These are phyloP conservation scores for Euzetes globulus DNA, from an alignment of 2,888 invertebrate genomes.

Conservation along the genomic window DNA sequence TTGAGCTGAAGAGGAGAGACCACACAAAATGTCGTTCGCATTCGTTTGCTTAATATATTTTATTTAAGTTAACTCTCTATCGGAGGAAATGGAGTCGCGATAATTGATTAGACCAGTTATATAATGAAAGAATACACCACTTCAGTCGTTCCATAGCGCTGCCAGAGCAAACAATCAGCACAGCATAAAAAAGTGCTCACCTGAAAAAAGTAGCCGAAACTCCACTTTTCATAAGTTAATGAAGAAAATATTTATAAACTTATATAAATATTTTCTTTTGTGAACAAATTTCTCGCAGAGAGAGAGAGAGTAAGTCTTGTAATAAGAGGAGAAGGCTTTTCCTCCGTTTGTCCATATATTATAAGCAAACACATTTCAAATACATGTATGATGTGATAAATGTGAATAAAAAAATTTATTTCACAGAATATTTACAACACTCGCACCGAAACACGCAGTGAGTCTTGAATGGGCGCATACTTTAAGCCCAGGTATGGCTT, in stretches of 20 bases:
- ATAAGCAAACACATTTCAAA: background rate
- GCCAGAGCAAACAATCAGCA: background rate
- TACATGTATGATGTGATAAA: background rate
- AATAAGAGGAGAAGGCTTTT: background rate
- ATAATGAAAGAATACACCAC: background rate
- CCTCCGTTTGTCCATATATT: background rate
- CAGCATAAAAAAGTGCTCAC: background rate
- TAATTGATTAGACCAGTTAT: conserved; percentile 11
- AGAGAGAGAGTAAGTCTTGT: background rate
- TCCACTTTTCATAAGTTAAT: background rate
- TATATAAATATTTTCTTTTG: background rate
- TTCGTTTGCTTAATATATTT: background rate
- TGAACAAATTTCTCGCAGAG: background rate
- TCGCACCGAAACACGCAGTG: conserved; percentile 9
- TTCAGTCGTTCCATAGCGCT: background rate
- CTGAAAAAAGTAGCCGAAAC: conserved; percentile 20
- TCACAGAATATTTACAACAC: conserved; percentile 11
- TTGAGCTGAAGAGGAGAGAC: background rate
- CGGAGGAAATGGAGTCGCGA: conserved; percentile 1
- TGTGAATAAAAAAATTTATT: conserved; percentile 1
- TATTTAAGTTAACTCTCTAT: background rate
- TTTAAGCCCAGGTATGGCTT: background rate
- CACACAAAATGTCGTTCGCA: conserved; percentile 23
- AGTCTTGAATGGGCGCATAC: background rate
- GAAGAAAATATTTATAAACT: background rate